Base-by-base conservation (phyloP, 2,888 invertebrate genomes). In the Chrysodeixis includens region DNA sequence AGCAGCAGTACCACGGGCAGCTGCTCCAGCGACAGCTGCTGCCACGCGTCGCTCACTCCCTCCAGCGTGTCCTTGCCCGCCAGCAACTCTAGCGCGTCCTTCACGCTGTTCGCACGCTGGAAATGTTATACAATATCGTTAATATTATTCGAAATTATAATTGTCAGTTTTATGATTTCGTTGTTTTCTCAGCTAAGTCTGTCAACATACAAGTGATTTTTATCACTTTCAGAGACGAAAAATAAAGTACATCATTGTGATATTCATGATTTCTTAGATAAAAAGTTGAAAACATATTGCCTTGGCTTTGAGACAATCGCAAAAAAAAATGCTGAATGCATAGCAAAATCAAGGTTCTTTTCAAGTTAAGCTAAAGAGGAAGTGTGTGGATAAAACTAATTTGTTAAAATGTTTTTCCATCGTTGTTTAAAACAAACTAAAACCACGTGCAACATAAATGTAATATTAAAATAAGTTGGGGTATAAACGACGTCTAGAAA, bases 31-130 rank as follows among this genome's bases (percentile, higher is more conserved):
- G 97, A 97, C 63, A 98, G 96, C 90, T 98, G 98, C 86, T 98
- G 98, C 97, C 98, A 98, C 0, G 99, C 98, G 80, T 98, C 97
- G 0, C 97, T 97, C 71, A 98, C 97, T 16, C 99, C 99, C 90
- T 98, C 98, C 10, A 99, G 93, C 57, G 97, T 96, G 88, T 99
- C 98, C 79, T 97, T 97, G 14, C 97, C 97, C 0, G 98, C 98
- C 2, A 99, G 95, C 58, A 97, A 97, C 82, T 98, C 98, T 14
- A 99, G 90, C 0, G 99, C 99, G 81, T 98, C 98, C 79, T 97
- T 97, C 0, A 99, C 98, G 30, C 97, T 97, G 79, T 96, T 96
- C 0, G 97, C 97, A 94, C 97, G 97, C 98, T 98, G 90, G 22
- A 82, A 61, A 18, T 30, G 49, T 61, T 7, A 16, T 18, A 8